A percentile compares a stretch with the other conserved stretches of the same genome.
These are phyloP conservation scores for Taxidea taxus DNA, from an alignment of 2,113 vertebrate species.

Conservation along the genomic window DNA sequence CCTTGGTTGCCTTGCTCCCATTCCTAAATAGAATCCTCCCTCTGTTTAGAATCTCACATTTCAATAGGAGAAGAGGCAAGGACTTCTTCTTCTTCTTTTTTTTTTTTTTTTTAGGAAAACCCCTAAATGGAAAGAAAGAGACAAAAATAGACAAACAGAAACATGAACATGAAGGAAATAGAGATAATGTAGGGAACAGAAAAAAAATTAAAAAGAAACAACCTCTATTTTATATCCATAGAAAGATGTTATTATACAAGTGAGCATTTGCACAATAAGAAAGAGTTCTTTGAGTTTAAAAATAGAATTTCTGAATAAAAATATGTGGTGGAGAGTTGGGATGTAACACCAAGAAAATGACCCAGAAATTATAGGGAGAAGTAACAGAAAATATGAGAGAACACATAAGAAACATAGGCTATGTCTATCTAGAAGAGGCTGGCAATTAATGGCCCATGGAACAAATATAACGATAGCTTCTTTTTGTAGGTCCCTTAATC, in stretches of 20 bases:
- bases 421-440: not conserved
- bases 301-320: not conserved
- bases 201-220: not conserved
- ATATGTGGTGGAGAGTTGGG: not conserved
- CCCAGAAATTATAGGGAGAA: not conserved
- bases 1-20: not conserved
- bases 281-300: not conserved
- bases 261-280: not conserved
- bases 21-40: not conserved
- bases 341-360: not conserved
- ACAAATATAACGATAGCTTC: not conserved
- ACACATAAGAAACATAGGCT: not conserved
- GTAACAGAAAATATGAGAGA: not conserved
- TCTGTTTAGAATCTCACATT: not conserved
- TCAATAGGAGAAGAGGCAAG: not conserved
- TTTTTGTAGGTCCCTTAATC: not conserved
- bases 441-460: not conserved
- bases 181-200: not conserved
- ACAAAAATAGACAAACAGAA: not conserved
- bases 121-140: slow-evolving; percentile 1
- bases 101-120: not conserved
- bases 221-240: not conserved
- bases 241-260: not conserved
- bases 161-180: not conserved
- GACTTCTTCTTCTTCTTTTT: too few relatives aligned